Evolutionary conservation across 1,140 invertebrate genomes (phyloP).

Genomic region (Aphelenchoides besseyi): DNA sequence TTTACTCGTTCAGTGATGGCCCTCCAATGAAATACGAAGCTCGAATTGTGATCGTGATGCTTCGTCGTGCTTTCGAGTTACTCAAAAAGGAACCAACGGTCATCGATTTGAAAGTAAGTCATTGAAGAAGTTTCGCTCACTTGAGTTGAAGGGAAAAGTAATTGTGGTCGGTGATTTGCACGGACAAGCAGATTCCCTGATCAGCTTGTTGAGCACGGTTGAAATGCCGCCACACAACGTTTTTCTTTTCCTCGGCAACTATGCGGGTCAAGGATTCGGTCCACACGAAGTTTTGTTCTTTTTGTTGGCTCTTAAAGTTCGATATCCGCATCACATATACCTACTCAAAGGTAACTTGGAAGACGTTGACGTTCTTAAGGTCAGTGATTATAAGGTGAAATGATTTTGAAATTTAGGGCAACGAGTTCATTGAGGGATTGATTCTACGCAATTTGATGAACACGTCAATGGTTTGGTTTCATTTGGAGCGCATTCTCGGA

Average conservation of each 20-base stretch:
- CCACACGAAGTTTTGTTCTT: constrained; percentile 25
- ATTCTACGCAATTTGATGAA: constrained; percentile 17
- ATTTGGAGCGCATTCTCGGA: not conserved
- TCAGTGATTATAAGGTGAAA: not conserved
- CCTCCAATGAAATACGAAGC: not conserved
- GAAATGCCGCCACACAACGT: constrained; percentile 12
- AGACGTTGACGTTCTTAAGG: constrained; percentile 26
- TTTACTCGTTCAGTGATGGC: constrained; percentile 10
- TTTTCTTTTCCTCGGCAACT: constrained; percentile 24
- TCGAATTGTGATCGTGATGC: not conserved
- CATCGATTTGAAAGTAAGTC: constrained; percentile 17
- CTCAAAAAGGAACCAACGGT: constrained; percentile 18
- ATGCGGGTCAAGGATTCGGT: constrained; percentile 21
- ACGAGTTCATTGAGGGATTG: constrained; percentile 23
- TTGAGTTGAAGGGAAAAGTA: constrained; percentile 8
- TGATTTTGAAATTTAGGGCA: not conserved
- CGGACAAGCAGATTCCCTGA: constrained; percentile 22
- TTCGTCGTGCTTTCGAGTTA: constrained; percentile 10
- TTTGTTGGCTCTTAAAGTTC: constrained; percentile 24
- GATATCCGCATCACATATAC: constrained; percentile 23
- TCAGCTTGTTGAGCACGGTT: constrained; percentile 12
- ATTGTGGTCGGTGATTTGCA: constrained; percentile 22
- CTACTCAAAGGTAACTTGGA: constrained; percentile 22
- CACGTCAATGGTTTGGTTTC: constrained; percentile 15
- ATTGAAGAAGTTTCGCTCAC: too few species aligned